Evolutionary conservation across 2,888 invertebrate species (phyloP), one percentile per base, ranked within the genome.

Genomic region (Orthosia gracilis): DNA sequence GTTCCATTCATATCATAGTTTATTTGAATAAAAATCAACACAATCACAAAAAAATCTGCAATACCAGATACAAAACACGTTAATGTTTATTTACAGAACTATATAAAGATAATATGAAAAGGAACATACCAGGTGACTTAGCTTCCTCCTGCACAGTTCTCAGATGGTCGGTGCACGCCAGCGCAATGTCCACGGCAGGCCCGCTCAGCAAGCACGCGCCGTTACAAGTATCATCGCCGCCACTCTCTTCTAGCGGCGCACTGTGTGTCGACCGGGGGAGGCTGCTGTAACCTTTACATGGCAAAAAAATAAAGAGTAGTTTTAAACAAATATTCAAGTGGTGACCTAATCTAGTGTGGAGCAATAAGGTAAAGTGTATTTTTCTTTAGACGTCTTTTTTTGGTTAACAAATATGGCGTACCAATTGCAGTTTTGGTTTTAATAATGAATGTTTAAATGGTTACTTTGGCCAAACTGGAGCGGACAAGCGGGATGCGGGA

Each of bases 251-350:
- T 81, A 97, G 88, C 13, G 97, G 97, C 85, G 98, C 98, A 83
- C 98, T 98, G 96, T 98, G 98, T 89, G 98, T 98, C 73, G 98
- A 98, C 83, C 98, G 97, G 47, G 98, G 98, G 89, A 98, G 96
- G 94, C 98, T 98, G 95, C 98, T 98, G 95, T 98, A 98, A 75
- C 98, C 98, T 98, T 85, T 7, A 55, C 21, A 13, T 49, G 15
- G 0, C 11, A 0, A 11, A 40, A 40, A n/a, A n/a, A n/a, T n/a
- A n/a, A n/a, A 40, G 40, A 9, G 40, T 9, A 9, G 2, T n/a
- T 47, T 54, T 4, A 15, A 1, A 18, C 21, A 45, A 18, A 12
- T 26, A 40, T 23, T 55, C 26, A 23, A 0, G 5, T 49, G 17
- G 13, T 23, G 4, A 15, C 80, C 31, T 80, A 73, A 21, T 13